A percentile compares a stretch with the other conserved stretches of the same genome.
Conservation (phyloP, 2,113 vertebrate species). For the Centropus unirufus region DNA sequence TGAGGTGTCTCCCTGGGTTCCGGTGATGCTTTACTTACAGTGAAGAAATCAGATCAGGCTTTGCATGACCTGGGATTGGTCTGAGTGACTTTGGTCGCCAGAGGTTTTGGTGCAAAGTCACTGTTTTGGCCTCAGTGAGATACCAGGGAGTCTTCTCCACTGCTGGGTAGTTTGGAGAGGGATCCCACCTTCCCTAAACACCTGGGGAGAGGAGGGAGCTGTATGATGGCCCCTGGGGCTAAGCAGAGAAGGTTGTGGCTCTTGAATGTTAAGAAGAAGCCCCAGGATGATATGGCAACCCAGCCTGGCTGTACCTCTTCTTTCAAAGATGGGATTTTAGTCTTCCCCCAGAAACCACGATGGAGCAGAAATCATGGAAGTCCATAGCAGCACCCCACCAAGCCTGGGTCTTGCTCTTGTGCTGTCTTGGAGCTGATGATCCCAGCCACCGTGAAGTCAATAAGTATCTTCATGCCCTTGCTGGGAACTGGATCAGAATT, state of each 20-base stretch:
- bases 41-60: not conserved
- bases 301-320: not conserved
- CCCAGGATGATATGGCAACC: not conserved
- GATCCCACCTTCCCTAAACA: not conserved
- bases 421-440: not conserved
- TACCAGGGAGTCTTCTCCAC: not conserved
- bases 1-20: not conserved
- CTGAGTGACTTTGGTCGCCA: not conserved
- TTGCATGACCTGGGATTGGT: not conserved
- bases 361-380: not conserved
- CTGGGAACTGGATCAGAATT: not conserved
- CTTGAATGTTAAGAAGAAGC: not conserved
- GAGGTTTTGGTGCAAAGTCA: not conserved
- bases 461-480: not conserved
- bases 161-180: not conserved
- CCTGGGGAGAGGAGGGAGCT: not conserved
- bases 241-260: not conserved
- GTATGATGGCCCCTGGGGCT: not conserved
- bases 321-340: not conserved
- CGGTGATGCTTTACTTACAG: not conserved
- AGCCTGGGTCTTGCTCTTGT: not conserved
- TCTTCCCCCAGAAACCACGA: not conserved
- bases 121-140: not conserved
- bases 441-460: not conserved
- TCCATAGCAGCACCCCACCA: not conserved